A percentile compares a stretch with the other conserved stretches of the same genome.
Evolutionary conservation across 2,113 vertebrate species (phyloP).

Genomic region (Aramus guarauna): DNA sequence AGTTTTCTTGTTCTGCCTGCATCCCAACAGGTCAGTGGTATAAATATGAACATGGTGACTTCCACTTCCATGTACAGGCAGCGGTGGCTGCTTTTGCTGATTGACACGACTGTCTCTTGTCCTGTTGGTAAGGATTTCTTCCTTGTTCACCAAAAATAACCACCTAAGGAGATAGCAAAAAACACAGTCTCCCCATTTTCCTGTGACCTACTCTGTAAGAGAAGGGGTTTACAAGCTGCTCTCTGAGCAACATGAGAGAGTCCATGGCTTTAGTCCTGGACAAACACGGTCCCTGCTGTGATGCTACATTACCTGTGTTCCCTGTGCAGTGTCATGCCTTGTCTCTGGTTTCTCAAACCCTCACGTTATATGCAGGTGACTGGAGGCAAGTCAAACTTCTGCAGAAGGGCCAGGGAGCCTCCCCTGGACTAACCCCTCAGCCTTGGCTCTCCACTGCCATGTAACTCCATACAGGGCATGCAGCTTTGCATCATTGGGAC

Average conservation of each 20-base stretch:
- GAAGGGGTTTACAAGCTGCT: not conserved
- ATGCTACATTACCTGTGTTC: not conserved
- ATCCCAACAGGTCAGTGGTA: slow-evolving; percentile 74
- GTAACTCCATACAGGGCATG: not conserved
- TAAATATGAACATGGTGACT: slow-evolving; percentile 80
- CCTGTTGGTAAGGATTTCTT: slow-evolving; percentile 61
- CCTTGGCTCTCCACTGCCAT: not conserved
- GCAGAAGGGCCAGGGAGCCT: not conserved
- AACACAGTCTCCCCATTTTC: not conserved
- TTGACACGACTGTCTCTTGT: slow-evolving; percentile 75
- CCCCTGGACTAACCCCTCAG: not conserved
- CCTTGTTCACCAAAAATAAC: not conserved
- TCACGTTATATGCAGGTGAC: not conserved
- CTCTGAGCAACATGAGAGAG: not conserved
- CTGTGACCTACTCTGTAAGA: not conserved
- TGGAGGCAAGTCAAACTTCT: not conserved
- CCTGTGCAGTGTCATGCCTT: not conserved
- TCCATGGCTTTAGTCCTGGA: not conserved
- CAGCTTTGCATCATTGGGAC: not conserved
- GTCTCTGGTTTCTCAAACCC: not conserved
- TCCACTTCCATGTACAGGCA: slow-evolving; percentile 79
- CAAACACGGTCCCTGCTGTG: not conserved
- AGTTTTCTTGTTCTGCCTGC: not conserved
- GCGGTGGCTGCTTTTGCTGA: slow-evolving; percentile 73
- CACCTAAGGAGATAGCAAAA: not conserved